phyloP scores from a whole-genome alignment of 1,140 invertebrate species.

The Caenorhabditis elegans region WBcel235 BX284605.5:11799001-11799500 shows the following conservation, averaged over 20 bases:
- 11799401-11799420: constrained; percentile 26
- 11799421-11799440: constrained; percentile 26
- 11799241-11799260: constrained; percentile 28
- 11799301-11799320: constrained; percentile 4
- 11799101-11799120: background rate
- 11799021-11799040: background rate
- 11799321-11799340: constrained; percentile 30
- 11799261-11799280: constrained; percentile 3
- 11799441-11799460: background rate
- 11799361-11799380: background rate
- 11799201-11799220: background rate
- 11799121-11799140: background rate
- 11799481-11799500: constrained; percentile 14
- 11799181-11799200: background rate
- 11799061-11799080: constrained; percentile 16
- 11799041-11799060: background rate
- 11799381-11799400: background rate
- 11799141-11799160: constrained; percentile 21
- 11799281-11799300: background rate
- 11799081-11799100: constrained; percentile 21
- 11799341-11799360: background rate
- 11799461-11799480: background rate
- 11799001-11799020: background rate
- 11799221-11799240: constrained; percentile 22
- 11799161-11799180: constrained; percentile 14